phyloP scores from a whole-genome alignment of 2,797 vertebrate species.

The Hippoglossus hippoglossus region DNA sequence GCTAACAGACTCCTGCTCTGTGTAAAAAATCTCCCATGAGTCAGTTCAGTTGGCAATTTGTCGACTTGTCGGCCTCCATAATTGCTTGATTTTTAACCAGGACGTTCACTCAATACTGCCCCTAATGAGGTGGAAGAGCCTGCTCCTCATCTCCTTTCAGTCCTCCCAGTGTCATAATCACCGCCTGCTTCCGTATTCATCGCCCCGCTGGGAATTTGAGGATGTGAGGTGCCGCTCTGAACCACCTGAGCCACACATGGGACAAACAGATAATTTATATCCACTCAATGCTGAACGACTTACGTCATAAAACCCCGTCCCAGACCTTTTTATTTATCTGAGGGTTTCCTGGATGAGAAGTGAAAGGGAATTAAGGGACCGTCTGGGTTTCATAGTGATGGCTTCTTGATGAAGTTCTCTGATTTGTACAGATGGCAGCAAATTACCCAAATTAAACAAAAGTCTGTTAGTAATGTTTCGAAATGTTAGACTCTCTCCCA shows the following conservation, averaged over 20 bases:
- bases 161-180: background rate
- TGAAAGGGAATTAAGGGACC: too few species aligned
- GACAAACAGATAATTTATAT: background rate
- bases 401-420: too few species aligned
- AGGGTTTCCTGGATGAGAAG: too few species aligned
- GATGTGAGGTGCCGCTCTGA: background rate
- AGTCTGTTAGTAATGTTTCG: too few species aligned
- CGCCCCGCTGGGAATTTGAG: background rate
- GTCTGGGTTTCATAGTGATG: too few species aligned
- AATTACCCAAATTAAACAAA: too few species aligned
- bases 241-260: background rate
- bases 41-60: background rate
- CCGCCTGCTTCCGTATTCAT: background rate
- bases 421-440: too few species aligned
- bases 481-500: too few species aligned
- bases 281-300: background rate
- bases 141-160: background rate
- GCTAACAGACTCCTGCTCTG: background rate
- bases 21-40: background rate
- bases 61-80: background rate
- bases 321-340: too few species aligned
- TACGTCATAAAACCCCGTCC: too few species aligned
- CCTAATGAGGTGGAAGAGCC: background rate
- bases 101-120: background rate
- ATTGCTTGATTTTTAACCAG: background rate